These are phyloP conservation scores for Bombus soroeensis DNA, from an alignment of 1,140 invertebrate genomes.

Conservation along the genomic window DNA sequence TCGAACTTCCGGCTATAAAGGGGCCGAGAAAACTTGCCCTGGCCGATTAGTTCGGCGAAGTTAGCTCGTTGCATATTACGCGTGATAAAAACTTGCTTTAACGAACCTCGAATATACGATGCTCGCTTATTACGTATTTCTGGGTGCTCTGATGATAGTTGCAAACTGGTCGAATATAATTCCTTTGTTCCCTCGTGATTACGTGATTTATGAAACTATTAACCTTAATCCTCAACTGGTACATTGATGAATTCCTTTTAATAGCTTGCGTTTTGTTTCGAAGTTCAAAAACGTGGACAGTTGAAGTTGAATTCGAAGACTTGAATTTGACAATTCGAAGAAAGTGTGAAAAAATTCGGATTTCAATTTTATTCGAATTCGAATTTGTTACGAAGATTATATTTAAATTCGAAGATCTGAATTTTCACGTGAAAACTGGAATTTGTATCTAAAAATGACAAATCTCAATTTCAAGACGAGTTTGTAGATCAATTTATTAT, in stretches of 20 bases:
- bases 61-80: not conserved
- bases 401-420: too few relatives aligned
- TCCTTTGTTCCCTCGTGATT: not conserved
- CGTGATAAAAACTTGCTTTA: not conserved
- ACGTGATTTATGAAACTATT: not conserved
- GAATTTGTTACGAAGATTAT: not conserved
- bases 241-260: too few relatives aligned
- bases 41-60: not conserved
- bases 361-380: not conserved
- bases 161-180: not conserved
- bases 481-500: too few relatives aligned
- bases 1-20: constrained; percentile 8
- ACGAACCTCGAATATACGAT: not conserved
- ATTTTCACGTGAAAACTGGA: too few relatives aligned
- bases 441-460: too few relatives aligned
- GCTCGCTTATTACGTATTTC: not conserved
- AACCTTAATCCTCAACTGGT: too few relatives aligned
- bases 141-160: not conserved
- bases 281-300: too few relatives aligned
- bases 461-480: too few relatives aligned
- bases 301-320: not conserved
- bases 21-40: constrained; percentile 2
- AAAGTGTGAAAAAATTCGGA: too few relatives aligned
- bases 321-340: too few relatives aligned
- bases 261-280: too few relatives aligned